These are phyloP conservation scores for Punctoribates punctum DNA, from an alignment of 2,888 invertebrate genomes.

Conservation along the genomic window DNA sequence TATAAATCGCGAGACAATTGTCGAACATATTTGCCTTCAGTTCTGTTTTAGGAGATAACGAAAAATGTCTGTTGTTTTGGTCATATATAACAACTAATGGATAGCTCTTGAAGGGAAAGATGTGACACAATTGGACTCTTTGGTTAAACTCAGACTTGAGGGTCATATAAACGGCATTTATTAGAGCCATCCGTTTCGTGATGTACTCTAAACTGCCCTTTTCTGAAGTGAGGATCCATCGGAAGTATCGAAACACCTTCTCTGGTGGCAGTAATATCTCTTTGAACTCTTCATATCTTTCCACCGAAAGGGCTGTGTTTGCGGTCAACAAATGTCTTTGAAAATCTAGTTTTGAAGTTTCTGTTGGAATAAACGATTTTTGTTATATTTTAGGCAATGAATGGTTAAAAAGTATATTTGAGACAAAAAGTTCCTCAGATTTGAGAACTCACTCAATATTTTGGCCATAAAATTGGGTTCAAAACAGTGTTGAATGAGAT, in stretches of 20 bases:
- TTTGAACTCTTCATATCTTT: background rate
- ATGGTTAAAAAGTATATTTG: too few species aligned
- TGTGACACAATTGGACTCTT: slow-evolving; percentile 20
- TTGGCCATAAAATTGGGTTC: background rate
- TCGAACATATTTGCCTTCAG: slow-evolving; percentile 21
- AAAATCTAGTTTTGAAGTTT: slow-evolving; percentile 2
- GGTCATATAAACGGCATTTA: background rate
- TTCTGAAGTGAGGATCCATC: slow-evolving; percentile 9
- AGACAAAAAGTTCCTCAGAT: too few species aligned
- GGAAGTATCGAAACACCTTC: background rate
- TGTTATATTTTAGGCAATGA: too few species aligned
- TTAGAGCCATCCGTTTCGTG: background rate
- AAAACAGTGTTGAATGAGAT: background rate
- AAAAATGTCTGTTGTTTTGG: background rate
- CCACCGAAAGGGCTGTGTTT: slow-evolving; percentile 3
- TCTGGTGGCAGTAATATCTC: background rate
- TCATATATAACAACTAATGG: background rate
- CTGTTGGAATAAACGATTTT: background rate
- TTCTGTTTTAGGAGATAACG: background rate
- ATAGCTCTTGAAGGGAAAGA: slow-evolving; percentile 21
- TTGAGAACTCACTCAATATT: background rate
- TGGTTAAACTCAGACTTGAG: background rate
- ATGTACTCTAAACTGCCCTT: background rate
- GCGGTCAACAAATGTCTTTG: background rate
- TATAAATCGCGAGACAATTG: slow-evolving; percentile 12